A percentile compares a stretch with the other conserved stretches of the same genome.
phyloP scores from a whole-genome alignment of 2,888 invertebrate species.

The Mylabris sibirica region DNA sequence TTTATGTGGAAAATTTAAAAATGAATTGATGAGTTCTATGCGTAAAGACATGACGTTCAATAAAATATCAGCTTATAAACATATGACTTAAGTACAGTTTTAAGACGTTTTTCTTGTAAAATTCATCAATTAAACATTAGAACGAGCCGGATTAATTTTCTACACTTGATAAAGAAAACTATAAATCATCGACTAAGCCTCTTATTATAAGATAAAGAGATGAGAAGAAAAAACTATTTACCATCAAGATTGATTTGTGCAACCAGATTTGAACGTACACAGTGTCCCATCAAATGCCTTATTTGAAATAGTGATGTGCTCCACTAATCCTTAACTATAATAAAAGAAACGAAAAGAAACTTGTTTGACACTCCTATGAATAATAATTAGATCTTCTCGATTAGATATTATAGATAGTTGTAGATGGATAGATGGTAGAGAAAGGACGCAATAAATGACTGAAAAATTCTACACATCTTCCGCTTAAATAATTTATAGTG shows the following conservation, averaged over 20 bases:
- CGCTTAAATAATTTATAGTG: slow-evolving; percentile 20
- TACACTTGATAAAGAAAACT: slow-evolving; percentile 12
- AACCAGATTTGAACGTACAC: neutral
- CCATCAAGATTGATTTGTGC: neutral
- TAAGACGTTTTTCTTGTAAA: slow-evolving; percentile 7
- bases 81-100: slow-evolving; percentile 8
- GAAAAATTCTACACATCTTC: neutral
- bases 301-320: neutral
- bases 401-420: neutral
- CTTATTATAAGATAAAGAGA: neutral
- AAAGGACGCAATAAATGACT: neutral
- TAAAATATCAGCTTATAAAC: slow-evolving; percentile 14
- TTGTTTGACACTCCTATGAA: neutral
- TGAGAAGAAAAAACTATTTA: neutral
- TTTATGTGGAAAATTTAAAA: neutral
- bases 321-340: neutral
- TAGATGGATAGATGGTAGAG: neutral
- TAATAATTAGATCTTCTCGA: neutral
- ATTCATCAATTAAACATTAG: slow-evolving; percentile 7
- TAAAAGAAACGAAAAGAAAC: neutral
- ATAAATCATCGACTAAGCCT: slow-evolving; percentile 14
- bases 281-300: neutral
- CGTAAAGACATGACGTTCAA: slow-evolving; percentile 1
- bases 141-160: neutral
- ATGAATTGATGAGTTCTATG: neutral